Conservation (phyloP, 2,888 invertebrate genomes). For the Orchestes rusci region DNA sequence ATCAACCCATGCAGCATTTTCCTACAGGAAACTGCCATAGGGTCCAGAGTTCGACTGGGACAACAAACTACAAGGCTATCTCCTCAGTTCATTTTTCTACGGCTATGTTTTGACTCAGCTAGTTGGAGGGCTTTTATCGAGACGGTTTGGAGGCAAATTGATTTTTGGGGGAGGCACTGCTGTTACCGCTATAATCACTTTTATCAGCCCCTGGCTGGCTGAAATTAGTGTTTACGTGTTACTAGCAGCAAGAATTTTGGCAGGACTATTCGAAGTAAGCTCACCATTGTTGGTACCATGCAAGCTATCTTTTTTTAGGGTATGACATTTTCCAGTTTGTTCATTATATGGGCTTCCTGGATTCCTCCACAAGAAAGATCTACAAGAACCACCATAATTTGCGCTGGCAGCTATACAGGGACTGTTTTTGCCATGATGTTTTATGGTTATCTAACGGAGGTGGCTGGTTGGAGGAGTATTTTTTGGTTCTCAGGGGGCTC, state of each 20-base stretch:
- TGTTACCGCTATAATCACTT: conserved; percentile 67
- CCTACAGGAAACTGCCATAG: neutral
- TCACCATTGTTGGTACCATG: too few relatives aligned
- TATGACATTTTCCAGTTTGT: conserved; percentile 69
- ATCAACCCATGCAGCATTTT: too few relatives aligned
- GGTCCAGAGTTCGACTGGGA: conserved; percentile 66
- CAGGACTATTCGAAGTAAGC: conserved; percentile 35
- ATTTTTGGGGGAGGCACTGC: conserved; percentile 73
- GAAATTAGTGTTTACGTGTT: conserved; percentile 62
- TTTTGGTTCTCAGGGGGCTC: conserved; percentile 65
- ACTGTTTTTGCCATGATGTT: conserved; percentile 76
- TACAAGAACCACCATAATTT: conserved; percentile 69
- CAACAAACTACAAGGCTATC: conserved; percentile 64
- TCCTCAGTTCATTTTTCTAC: conserved; percentile 83
- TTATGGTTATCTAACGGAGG: conserved; percentile 63
- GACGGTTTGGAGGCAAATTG: conserved; percentile 77
- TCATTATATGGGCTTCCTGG: conserved; percentile 79
- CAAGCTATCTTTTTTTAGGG: too few relatives aligned
- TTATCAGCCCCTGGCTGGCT: conserved; percentile 72
- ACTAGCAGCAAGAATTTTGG: conserved; percentile 53
- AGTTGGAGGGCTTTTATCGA: conserved; percentile 75
- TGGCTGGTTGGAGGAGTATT: conserved; percentile 70
- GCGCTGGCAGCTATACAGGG: conserved; percentile 78
- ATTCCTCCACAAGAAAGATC: conserved; percentile 74
- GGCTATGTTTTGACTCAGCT: conserved; percentile 81